These are phyloP conservation scores for Echiichthys vipera DNA, from an alignment of 2,797 vertebrate species.

Conservation along the genomic window DNA sequence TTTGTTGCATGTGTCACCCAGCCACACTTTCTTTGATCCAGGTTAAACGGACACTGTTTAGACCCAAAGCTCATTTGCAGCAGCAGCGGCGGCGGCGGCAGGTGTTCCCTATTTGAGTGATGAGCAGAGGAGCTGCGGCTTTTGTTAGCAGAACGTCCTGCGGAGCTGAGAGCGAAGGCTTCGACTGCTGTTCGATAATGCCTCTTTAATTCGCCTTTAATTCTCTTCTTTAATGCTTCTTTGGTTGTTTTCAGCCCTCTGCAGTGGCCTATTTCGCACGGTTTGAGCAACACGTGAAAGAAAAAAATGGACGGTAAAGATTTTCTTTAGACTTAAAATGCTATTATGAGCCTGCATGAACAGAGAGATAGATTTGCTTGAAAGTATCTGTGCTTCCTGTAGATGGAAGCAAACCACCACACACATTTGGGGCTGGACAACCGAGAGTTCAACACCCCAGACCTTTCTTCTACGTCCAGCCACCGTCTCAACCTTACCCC, in stretches of 20 bases:
- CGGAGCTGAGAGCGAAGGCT: neutral
- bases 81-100: slow-evolving; percentile 24
- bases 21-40: too few relatives aligned
- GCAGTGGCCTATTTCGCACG: slow-evolving; percentile 61
- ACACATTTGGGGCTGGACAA: slow-evolving; percentile 68
- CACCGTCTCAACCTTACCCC: slow-evolving; percentile 80
- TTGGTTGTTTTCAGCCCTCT: slow-evolving; percentile 15
- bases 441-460: slow-evolving; percentile 74
- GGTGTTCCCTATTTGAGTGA: slow-evolving; percentile 69
- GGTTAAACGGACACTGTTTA: accelerated
- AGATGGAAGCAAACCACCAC: slow-evolving; percentile 69
- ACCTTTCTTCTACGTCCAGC: slow-evolving; percentile 87
- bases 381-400: neutral
- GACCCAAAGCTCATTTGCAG: neutral
- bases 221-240: slow-evolving; percentile 41
- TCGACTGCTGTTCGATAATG: too few relatives aligned
- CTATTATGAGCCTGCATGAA: neutral
- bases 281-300: slow-evolving; percentile 41
- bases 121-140: slow-evolving; percentile 10
- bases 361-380: neutral
- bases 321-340: neutral
- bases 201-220: neutral
- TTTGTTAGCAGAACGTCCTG: slow-evolving; percentile 33
- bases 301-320: slow-evolving; percentile 81
- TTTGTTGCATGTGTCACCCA: too few relatives aligned